Percentiles rank a stretch among this genome's conserved stretches.
These are phyloP conservation scores for Hyperoodon ampullatus DNA, from an alignment of 2,113 vertebrate species.

Conservation along the genomic window DNA sequence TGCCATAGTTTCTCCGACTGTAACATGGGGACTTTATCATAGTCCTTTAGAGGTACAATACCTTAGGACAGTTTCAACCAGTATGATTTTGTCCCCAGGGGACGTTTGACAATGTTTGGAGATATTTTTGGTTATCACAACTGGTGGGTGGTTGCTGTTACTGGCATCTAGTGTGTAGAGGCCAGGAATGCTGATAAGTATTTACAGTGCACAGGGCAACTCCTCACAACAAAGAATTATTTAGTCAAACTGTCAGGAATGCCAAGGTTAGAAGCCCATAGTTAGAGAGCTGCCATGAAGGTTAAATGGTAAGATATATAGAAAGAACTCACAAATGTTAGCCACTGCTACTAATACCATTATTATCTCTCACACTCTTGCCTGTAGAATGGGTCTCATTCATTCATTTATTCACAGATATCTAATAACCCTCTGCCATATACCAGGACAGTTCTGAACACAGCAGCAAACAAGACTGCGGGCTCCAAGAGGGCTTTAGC, in stretches of 20 bases:
- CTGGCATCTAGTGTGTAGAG: not conserved
- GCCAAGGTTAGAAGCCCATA: not conserved
- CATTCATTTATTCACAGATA: not conserved
- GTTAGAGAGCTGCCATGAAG: not conserved
- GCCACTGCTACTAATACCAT: accelerated
- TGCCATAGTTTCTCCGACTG: not conserved
- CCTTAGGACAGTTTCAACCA: not conserved
- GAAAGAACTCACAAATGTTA: not conserved
- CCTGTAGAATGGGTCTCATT: not conserved
- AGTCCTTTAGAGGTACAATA: not conserved
- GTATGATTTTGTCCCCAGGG: not conserved
- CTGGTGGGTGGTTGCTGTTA: not conserved
- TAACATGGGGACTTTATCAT: not conserved
- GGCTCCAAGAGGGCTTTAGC: not conserved
- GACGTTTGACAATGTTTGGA: not conserved
- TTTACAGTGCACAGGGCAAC: not conserved
- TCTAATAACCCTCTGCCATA: not conserved
- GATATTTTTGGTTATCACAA: not conserved
- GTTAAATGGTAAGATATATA: too few species aligned
- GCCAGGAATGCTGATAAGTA: not conserved
- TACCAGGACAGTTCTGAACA: not conserved
- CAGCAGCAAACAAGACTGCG: not conserved
- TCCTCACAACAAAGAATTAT: not conserved
- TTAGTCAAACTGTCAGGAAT: not conserved
- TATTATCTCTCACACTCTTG: too few species aligned